phyloP scores from a whole-genome alignment of 1,140 invertebrate species.

The Acromyrmex echinatior region DNA sequence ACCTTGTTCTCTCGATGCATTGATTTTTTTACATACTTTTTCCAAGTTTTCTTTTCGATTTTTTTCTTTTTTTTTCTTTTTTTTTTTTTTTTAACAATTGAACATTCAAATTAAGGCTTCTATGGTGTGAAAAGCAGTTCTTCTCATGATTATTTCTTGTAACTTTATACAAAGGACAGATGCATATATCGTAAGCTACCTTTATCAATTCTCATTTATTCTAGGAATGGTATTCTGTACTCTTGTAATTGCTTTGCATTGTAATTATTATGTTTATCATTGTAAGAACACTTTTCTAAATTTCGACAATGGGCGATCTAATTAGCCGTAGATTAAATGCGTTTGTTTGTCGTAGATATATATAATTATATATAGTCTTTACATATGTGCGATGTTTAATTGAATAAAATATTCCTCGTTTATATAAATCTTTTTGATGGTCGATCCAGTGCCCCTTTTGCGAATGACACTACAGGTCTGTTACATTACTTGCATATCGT shows the following conservation, averaged over 20 bases:
- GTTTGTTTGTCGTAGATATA: slow-evolving; percentile 58
- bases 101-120: slow-evolving; percentile 73
- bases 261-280: slow-evolving; percentile 40
- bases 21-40: slow-evolving; percentile 68
- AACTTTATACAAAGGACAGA: slow-evolving; percentile 70
- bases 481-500: slow-evolving; percentile 74
- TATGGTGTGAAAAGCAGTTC: slow-evolving; percentile 73
- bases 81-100: slow-evolving; percentile 59
- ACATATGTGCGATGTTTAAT: slow-evolving; percentile 43
- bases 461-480: slow-evolving; percentile 70
- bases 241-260: slow-evolving; percentile 46
- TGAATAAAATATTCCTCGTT: slow-evolving; percentile 68
- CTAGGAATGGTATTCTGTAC: slow-evolving; percentile 72
- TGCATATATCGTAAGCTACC: slow-evolving; percentile 42
- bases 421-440: slow-evolving; percentile 67
- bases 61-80: slow-evolving; percentile 69
- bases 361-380: slow-evolving; percentile 66
- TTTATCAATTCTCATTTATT: slow-evolving; percentile 67
- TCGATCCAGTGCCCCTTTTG: slow-evolving; percentile 77
- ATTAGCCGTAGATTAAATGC: slow-evolving; percentile 68
- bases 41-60: slow-evolving; percentile 71
- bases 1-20: slow-evolving; percentile 77
- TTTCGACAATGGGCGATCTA: slow-evolving; percentile 62
- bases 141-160: slow-evolving; percentile 70
- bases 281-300: slow-evolving; percentile 54